Conservation (phyloP, 1,140 invertebrate species). For the Vanessa tameamea region DNA sequence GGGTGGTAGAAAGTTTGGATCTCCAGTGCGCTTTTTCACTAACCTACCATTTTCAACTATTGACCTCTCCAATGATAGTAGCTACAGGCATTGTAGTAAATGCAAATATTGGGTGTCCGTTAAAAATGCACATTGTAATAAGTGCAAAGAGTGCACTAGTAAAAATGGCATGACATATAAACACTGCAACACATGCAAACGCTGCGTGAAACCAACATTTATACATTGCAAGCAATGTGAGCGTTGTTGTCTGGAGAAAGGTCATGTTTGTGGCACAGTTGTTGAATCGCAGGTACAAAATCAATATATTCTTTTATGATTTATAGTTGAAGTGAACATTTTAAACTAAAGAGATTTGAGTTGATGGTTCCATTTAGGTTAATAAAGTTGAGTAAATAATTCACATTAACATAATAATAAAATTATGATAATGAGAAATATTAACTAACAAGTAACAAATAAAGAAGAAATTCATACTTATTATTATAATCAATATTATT, state of each 20-base stretch:
- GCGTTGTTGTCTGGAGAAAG: constrained; percentile 83
- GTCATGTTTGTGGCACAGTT: constrained; percentile 82
- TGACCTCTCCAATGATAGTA: constrained; percentile 82
- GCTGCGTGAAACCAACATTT: constrained; percentile 92
- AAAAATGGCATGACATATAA: constrained; percentile 90
- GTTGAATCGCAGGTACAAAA: constrained; percentile 67
- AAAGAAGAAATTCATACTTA: too few relatives aligned
- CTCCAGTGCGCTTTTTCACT: constrained; percentile 92
- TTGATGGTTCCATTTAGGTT: too few relatives aligned
- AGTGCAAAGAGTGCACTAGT: constrained; percentile 88
- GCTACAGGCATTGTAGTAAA: constrained; percentile 87
- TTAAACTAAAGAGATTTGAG: not conserved
- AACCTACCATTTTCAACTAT: constrained; percentile 85
- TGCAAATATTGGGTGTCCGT: constrained; percentile 86
- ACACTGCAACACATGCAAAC: constrained; percentile 88
- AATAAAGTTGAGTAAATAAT: too few relatives aligned
- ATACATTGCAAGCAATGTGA: constrained; percentile 88
- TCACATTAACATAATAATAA: too few relatives aligned
- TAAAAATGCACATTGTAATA: constrained; percentile 88
- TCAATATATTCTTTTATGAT: not conserved
- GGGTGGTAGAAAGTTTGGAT: constrained; percentile 81
- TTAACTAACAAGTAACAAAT: too few relatives aligned
- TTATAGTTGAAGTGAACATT: too few relatives aligned
- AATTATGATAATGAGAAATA: too few relatives aligned
- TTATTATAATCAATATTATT: too few relatives aligned